Percentiles rank a stretch among this genome's conserved stretches.
Conservation (phyloP, 2,113 vertebrate species). For the Centrocercus urophasianus region DNA sequence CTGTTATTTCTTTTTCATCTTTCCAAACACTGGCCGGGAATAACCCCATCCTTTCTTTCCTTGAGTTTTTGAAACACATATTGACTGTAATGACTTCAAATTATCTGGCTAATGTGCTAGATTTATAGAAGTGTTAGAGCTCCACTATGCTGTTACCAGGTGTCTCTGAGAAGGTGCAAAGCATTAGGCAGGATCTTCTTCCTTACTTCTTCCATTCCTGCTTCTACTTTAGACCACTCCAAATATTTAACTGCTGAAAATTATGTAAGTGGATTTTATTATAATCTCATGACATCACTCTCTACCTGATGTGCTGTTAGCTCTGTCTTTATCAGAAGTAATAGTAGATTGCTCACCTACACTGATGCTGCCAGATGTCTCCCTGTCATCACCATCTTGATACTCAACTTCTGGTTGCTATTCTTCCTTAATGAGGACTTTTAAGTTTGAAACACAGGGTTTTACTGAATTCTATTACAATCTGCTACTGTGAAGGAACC, state of each 20-base stretch:
- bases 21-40: slow-evolving; percentile 76
- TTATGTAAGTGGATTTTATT: background rate
- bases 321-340: background rate
- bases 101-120: slow-evolving; percentile 38
- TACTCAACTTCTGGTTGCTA: background rate
- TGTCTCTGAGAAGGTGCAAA: slow-evolving; percentile 58
- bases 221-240: background rate
- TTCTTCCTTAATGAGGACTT: background rate
- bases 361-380: background rate
- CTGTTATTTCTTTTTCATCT: slow-evolving; percentile 79
- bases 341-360: background rate
- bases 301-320: background rate
- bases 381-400: fast-evolving
- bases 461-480: background rate
- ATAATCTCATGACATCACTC: background rate
- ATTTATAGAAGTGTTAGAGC: slow-evolving; percentile 77
- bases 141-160: slow-evolving; percentile 71
- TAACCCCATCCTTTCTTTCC: slow-evolving; percentile 73
- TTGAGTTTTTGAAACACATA: slow-evolving; percentile 72
- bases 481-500: background rate
- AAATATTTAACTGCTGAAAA: background rate
- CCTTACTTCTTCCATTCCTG: background rate
- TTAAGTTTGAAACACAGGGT: background rate
- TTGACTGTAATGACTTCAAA: slow-evolving; percentile 70
- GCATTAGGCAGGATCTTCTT: background rate